Conservation (phyloP, 1,140 invertebrate species). For the Dinothrombium tinctorium region DNA sequence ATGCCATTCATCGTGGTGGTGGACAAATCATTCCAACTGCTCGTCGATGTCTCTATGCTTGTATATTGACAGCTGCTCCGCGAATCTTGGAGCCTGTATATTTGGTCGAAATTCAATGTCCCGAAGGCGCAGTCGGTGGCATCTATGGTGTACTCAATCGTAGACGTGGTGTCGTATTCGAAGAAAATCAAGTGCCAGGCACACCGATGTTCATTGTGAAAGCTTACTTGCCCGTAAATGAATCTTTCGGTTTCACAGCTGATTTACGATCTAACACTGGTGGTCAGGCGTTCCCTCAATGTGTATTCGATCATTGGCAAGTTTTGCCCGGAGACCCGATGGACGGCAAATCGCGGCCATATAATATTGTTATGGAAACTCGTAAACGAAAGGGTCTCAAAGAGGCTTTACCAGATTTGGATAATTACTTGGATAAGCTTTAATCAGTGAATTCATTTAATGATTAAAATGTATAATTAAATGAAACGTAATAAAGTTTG, state of each 20-base stretch:
- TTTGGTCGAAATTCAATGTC: constrained; percentile 95
- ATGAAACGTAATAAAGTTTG: too few species aligned
- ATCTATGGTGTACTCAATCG: constrained; percentile 29
- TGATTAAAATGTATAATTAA: too few species aligned
- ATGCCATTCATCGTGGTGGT: constrained; percentile 99
- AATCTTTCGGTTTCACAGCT: constrained; percentile 67
- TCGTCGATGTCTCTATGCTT: constrained; percentile 87
- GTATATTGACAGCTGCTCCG: constrained; percentile 68
- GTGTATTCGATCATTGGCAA: constrained; percentile 99
- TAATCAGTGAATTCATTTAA: too few species aligned
- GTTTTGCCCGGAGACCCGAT: constrained; percentile 80
- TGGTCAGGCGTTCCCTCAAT: constrained; percentile 99
- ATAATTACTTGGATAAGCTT: constrained; percentile 35
- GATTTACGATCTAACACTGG: constrained; percentile 94
- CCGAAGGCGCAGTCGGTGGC: constrained; percentile 52
- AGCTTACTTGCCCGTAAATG: constrained; percentile 58
- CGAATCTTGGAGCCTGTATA: constrained; percentile 96
- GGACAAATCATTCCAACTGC: constrained; percentile 99
- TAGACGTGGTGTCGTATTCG: constrained; percentile 29
- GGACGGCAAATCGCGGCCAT: constrained; percentile 52
- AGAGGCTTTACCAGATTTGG: constrained; percentile 77
- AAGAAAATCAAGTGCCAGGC: constrained; percentile 45
- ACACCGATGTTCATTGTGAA: constrained; percentile 98
- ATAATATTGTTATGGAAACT: constrained; percentile 63
- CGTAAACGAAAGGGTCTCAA: constrained; percentile 98